Percentiles rank a stretch among this genome's conserved stretches.
phyloP scores from a whole-genome alignment of 2,113 vertebrate genomes.

The Etia nguti region DNA sequence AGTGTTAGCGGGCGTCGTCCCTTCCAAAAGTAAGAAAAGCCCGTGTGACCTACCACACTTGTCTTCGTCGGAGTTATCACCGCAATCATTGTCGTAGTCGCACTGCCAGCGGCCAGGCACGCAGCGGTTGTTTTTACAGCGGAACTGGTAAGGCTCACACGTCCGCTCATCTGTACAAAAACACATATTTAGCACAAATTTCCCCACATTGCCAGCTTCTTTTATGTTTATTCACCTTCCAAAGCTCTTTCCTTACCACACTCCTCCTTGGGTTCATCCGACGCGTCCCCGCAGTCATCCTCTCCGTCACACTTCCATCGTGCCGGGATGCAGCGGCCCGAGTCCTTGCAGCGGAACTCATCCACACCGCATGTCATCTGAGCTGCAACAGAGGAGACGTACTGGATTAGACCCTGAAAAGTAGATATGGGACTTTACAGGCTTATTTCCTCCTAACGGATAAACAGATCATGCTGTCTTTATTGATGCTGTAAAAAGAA shows the following conservation, averaged over 20 bases:
- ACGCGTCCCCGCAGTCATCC: slow-evolving; percentile 92
- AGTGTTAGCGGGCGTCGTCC: not conserved
- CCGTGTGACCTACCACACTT: slow-evolving; percentile 85
- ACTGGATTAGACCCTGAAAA: not conserved
- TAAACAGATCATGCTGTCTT: not conserved
- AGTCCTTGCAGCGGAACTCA: slow-evolving; percentile 96
- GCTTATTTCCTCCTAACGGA: not conserved
- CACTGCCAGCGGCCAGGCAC: slow-evolving; percentile 97
- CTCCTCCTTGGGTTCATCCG: slow-evolving; percentile 95
- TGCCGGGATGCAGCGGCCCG: slow-evolving; percentile 90
- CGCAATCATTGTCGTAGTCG: slow-evolving; percentile 95
- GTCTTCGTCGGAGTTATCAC: slow-evolving; percentile 92
- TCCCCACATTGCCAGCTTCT: not conserved
- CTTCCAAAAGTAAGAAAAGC: not conserved
- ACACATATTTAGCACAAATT: not conserved
- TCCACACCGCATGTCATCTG: slow-evolving; percentile 96
- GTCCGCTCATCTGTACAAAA: slow-evolving; percentile 85
- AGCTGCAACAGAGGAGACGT: slow-evolving; percentile 65
- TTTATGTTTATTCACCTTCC: not conserved
- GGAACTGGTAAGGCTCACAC: slow-evolving; percentile 97
- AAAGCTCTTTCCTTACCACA: slow-evolving; percentile 77
- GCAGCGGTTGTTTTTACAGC: slow-evolving; percentile 96
- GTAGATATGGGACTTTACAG: not conserved
- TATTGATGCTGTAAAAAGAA: not conserved
- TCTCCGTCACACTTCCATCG: slow-evolving; percentile 97